Base-by-base conservation (phyloP, 2,113 vertebrate species). In the Triplophysa dalaica region DNA sequence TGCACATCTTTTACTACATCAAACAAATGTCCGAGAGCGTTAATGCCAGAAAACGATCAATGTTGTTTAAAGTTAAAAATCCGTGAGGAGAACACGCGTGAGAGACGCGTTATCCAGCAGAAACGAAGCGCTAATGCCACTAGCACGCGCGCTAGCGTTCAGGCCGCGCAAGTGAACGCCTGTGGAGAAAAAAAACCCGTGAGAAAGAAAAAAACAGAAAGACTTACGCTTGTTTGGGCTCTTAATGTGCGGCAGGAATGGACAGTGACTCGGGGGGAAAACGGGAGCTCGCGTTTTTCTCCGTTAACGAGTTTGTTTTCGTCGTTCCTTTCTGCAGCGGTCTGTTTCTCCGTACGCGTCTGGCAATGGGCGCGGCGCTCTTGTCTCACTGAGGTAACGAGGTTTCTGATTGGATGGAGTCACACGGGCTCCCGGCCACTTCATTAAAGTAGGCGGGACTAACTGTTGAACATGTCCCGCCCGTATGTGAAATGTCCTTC, bases 121-220 rank as follows among this genome's bases (percentile, higher is more conserved):
- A 63, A 13, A 48, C 14, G 10, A 4, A 50, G 1, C 21, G 41
- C 24, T 75, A 50, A 63, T 17, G 41, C 17, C 43, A 75, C 73
- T 75, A 63, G 73, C 73, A 45, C 8, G 14, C 56, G 41, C 43
- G 73, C 60, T 75, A 75, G 10, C 73, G 41, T 8, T 29, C 38
- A 75, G 73, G 73, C 73, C 73, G 73, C 56, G 73, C 33, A 16
- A 50, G 8, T 75, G 45, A 63, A 75, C 4, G 58, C 22, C 73
- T 29, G 41, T 29, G 43, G 60, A 50, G 22, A 75, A 48, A 45
- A 45, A 24, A 73, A 60, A 41, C 58, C 58, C 17, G 58, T 4
- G 14, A 4, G 14, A 63, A 50, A n/a, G 9, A 5, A 14, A 48
- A 75, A 3, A 24, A 75, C 12, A 24, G 41, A 17, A 22, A 63